phyloP scores from a whole-genome alignment of 2,113 vertebrate genomes.

The Climacteris rufus region DNA sequence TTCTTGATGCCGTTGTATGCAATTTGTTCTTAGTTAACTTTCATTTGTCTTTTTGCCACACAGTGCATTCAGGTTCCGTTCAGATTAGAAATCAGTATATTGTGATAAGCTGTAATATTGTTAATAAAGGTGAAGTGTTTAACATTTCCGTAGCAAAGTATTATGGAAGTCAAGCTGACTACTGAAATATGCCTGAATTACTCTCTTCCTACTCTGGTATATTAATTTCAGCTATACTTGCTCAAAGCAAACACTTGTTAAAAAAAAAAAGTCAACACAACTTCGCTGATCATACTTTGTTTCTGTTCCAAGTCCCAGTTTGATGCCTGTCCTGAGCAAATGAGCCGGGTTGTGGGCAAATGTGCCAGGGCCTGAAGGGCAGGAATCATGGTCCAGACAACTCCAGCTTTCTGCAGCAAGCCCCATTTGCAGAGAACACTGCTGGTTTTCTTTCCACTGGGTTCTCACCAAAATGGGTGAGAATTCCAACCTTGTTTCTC shows the following conservation, averaged over 20 bases:
- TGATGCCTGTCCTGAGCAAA: not conserved
- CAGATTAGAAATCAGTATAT: not conserved
- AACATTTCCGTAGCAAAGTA: not conserved
- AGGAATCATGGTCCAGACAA: not conserved
- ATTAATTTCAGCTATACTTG: not conserved
- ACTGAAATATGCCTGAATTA: not conserved
- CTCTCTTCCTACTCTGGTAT: not conserved
- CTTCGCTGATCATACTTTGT: not conserved
- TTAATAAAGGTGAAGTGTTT: not conserved
- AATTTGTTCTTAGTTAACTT: not conserved
- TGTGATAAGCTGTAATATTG: not conserved
- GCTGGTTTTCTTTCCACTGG: not conserved
- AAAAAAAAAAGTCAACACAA: not conserved
- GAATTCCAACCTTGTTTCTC: constrained; percentile 11
- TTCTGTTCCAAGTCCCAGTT: not conserved
- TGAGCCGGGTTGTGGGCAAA: not conserved
- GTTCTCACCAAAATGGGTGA: not conserved
- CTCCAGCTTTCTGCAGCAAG: not conserved
- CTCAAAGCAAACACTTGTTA: not conserved
- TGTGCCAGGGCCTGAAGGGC: not conserved
- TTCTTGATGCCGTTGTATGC: not conserved
- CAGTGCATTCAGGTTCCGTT: not conserved
- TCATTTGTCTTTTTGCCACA: not conserved
- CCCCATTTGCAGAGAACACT: not conserved
- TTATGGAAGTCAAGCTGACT: not conserved